Conservation (phyloP, 2,797 vertebrate genomes). For the Poliocrania exsul region DNA sequence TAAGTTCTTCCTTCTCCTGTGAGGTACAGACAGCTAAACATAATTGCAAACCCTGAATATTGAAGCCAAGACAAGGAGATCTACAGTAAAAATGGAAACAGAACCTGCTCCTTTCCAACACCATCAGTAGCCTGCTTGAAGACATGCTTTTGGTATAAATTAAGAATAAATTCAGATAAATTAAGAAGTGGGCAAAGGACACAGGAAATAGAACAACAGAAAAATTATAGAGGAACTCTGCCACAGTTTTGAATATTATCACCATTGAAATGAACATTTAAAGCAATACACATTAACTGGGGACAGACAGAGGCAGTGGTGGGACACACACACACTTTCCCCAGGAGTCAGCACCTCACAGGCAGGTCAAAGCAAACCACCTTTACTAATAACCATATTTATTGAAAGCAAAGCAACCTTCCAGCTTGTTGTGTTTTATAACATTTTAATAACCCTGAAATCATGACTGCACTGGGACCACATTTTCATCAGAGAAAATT, state of each 20-base stretch:
- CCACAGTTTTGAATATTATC: neutral
- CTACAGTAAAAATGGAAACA: neutral
- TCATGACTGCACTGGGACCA: neutral
- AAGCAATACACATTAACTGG: accelerated
- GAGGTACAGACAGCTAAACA: neutral
- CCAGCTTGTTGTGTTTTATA: neutral
- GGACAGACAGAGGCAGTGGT: neutral
- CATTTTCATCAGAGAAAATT: neutral
- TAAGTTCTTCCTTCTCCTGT: neutral
- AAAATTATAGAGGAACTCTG: neutral
- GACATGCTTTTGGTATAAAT: neutral
- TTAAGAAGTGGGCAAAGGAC: neutral
- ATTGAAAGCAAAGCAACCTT: neutral
- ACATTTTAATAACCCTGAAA: constrained; percentile 48
- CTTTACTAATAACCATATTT: neutral
- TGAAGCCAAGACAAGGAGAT: neutral
- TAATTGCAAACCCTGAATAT: neutral
- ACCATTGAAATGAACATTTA: neutral
- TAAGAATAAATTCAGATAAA: neutral
- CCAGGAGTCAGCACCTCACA: neutral
- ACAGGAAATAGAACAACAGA: neutral
- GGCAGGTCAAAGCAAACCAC: neutral
- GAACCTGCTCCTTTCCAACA: neutral
- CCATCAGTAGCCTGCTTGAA: neutral
- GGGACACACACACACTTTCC: neutral